Conservation (phyloP, 2,113 vertebrate genomes). For the Reinhardtius hippoglossoides region DNA sequence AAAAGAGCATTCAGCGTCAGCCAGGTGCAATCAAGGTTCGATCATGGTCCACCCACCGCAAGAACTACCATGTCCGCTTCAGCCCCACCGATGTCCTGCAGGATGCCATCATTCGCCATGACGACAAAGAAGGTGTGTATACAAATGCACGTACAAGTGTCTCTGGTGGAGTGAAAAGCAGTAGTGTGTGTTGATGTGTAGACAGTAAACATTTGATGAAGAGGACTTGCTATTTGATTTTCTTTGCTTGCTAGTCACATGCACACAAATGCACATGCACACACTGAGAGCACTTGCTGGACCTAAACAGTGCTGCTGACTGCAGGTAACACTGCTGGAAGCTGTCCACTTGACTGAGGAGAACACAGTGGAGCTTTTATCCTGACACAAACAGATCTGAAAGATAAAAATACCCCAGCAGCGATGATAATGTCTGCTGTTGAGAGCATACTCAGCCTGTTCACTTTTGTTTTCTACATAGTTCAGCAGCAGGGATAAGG, state of each 20-base stretch:
- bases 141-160: accelerated
- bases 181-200: background rate
- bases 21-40: conserved; percentile 77
- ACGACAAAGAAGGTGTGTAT: conserved; percentile 92
- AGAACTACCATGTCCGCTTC: conserved; percentile 85
- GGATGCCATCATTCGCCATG: conserved; percentile 89
- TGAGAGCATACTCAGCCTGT: background rate
- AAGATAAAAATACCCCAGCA: conserved; percentile 25
- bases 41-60: conserved; percentile 72
- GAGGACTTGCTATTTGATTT: background rate
- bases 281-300: background rate
- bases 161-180: background rate
- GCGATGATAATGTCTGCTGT: background rate
- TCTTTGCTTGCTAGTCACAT: background rate
- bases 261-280: background rate
- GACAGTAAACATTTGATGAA: background rate
- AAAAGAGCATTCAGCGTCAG: conserved; percentile 87
- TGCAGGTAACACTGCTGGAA: conserved; percentile 21
- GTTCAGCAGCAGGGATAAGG: background rate
- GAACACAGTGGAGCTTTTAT: conserved; percentile 24
- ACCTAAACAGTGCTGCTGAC: conserved; percentile 18
- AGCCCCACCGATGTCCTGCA: conserved; percentile 83
- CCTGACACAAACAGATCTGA: conserved; percentile 23
- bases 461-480: background rate
- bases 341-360: conserved; percentile 22